These are phyloP conservation scores for Nezara viridula DNA, from an alignment of 2,888 invertebrate genomes.

Conservation along the genomic window DNA sequence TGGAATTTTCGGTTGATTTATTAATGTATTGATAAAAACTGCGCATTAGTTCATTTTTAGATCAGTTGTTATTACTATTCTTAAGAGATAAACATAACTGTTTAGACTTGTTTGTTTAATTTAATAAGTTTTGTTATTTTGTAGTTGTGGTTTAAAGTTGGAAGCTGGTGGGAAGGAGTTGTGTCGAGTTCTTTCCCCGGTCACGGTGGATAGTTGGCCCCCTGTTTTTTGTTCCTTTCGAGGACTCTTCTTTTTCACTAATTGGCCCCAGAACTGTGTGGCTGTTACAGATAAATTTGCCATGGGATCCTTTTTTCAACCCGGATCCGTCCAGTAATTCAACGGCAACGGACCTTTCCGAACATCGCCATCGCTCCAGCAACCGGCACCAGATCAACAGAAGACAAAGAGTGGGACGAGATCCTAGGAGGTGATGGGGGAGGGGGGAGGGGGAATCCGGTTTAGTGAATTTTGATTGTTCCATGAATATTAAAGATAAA, in stretches of 20 bases:
- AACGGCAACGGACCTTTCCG: neutral
- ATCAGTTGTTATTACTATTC: no score
- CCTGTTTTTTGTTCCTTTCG: neutral
- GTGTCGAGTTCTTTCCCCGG: neutral
- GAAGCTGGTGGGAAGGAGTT: neutral
- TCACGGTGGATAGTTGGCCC: neutral
- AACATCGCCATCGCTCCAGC: neutral
- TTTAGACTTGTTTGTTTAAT: no score
- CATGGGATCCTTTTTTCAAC: neutral
- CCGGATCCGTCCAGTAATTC: neutral
- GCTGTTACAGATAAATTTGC: slow-evolving; percentile 28
- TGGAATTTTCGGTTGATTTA: no score
- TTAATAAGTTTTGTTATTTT: neutral
- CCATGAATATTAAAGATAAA: slow-evolving; percentile 38
- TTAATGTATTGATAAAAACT: no score
- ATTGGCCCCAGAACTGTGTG: slow-evolving; percentile 9
- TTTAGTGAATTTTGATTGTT: slow-evolving; percentile 45
- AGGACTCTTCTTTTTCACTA: slow-evolving; percentile 25
- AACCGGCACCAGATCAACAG: neutral
- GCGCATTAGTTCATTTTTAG: no score
- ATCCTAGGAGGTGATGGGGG: neutral
- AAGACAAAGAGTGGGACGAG: neutral
- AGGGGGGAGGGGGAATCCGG: neutral
- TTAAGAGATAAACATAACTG: no score
- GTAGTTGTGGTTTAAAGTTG: neutral